Percentiles rank a stretch among this genome's conserved stretches.
Conservation (phyloP, 1,140 invertebrate species). For the Daktulosphaira vitifoliae region DNA sequence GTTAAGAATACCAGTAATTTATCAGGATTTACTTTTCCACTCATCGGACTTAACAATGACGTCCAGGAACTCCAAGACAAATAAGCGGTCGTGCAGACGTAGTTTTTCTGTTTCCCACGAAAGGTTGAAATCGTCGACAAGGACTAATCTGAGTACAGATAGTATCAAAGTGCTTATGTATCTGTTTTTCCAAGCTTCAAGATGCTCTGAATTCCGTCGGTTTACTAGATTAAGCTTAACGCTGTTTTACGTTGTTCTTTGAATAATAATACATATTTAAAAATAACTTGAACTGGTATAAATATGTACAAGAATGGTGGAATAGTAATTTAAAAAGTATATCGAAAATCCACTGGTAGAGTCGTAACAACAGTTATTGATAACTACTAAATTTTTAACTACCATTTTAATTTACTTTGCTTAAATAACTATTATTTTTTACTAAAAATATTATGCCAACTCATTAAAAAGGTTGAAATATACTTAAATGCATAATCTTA, state of each 20-base stretch:
- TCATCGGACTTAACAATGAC: slow-evolving; percentile 27
- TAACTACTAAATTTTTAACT: background rate
- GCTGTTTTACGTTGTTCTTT: no score
- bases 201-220: background rate
- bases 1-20: slow-evolving; percentile 7
- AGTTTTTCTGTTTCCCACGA: background rate
- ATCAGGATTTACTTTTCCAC: slow-evolving; percentile 29
- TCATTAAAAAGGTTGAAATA: no score
- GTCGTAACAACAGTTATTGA: no score
- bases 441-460: no score
- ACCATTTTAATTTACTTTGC: no score
- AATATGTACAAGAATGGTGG: no score
- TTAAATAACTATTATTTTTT: no score
- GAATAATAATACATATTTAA: no score
- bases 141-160: slow-evolving; percentile 22
- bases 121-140: slow-evolving; percentile 13
- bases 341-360: no score
- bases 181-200: background rate
- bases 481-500: no score
- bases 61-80: slow-evolving; percentile 6
- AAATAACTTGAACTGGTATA: no score
- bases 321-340: no score
- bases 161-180: background rate
- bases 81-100: slow-evolving; percentile 15
- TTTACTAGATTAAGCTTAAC: background rate